Evolutionary conservation across 2,797 vertebrate genomes (phyloP), one percentile per base, ranked within the genome.

Genomic region (Garrulus glandarius): DNA sequence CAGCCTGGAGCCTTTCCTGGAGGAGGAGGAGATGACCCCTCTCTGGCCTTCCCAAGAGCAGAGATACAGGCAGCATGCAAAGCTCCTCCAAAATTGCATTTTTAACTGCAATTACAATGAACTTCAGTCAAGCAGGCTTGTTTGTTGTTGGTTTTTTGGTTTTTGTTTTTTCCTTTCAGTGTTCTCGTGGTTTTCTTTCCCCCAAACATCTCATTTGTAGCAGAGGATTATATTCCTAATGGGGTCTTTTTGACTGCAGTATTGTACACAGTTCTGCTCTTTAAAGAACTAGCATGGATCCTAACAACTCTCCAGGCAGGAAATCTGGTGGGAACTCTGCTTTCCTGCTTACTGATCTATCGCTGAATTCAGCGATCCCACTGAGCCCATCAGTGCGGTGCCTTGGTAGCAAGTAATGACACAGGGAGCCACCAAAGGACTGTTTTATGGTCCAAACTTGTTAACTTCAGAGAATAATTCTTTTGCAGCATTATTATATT

Each of bases 201-300:
- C 83, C 80, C 56, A 87, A 94, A 82, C 74, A 93, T 93, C 93
- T 94, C 84, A 96, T 96, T 95, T 96, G 89, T 86, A 95, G 87
- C 90, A 94, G 91, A 89, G 84, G 86, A 87, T 93, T 84, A 93
- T 95, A 93, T 88, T 96, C 95, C 89, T 96, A 84, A 76, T 3
- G 85, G 94, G 59, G 84, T 96, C 85, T 84, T 96, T 95, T 30
- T 34, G 74, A 93, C 91, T 57, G 83, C 80, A 84, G 77, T 64
- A 84, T 84, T 88, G 87, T 56, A 95, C 90, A 93, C 93, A 92
- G 87, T 13, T 95, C 96, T 96, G 96, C 94, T 97, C 93, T 96
- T 95, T 81, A 95, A 69, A 95, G 92, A 95, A 89, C 57, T 92
- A 69, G 43, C 96, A 91, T 1, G 20, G 91, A 94, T 96, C 72